Conservation (phyloP, 1,140 invertebrate genomes). For the Aleiodes sp. region DNA sequence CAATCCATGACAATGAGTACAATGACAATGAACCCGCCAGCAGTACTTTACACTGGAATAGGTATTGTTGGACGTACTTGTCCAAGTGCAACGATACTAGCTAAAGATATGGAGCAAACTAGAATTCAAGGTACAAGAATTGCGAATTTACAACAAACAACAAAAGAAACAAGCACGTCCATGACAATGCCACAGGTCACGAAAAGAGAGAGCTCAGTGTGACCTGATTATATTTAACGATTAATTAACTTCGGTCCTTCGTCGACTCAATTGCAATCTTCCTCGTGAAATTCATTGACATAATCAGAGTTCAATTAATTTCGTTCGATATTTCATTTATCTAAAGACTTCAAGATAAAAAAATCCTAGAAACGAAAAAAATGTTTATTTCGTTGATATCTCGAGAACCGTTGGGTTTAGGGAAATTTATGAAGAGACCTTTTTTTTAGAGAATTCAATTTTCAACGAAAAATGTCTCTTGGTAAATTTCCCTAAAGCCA, state of each 20-base stretch:
- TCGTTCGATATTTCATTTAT: no score
- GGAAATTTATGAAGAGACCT: no score
- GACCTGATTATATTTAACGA: constrained; percentile 42
- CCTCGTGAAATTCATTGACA: no score
- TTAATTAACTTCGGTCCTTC: constrained; percentile 17
- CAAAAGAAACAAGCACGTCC: constrained; percentile 54
- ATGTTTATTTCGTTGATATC: no score
- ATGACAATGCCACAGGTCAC: constrained; percentile 50
- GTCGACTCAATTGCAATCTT: constrained; percentile 3
- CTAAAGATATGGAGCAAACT: constrained; percentile 52
- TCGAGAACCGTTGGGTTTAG: no score
- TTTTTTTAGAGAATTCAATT: no score
- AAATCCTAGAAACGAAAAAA: no score
- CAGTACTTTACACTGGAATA: constrained; percentile 56
- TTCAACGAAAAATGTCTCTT: no score
- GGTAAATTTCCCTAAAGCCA: no score
- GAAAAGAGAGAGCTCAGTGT: constrained; percentile 65
- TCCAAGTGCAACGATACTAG: constrained; percentile 50
- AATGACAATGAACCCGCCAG: constrained; percentile 58
- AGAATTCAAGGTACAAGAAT: constrained; percentile 54
- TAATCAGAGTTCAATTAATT: no score
- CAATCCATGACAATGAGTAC: constrained; percentile 59
- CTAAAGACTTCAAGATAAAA: no score
- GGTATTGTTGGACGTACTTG: constrained; percentile 53
- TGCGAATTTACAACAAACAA: constrained; percentile 50